Conservation (phyloP, 2,888 invertebrate genomes). For the Idaea dimidiata region DNA sequence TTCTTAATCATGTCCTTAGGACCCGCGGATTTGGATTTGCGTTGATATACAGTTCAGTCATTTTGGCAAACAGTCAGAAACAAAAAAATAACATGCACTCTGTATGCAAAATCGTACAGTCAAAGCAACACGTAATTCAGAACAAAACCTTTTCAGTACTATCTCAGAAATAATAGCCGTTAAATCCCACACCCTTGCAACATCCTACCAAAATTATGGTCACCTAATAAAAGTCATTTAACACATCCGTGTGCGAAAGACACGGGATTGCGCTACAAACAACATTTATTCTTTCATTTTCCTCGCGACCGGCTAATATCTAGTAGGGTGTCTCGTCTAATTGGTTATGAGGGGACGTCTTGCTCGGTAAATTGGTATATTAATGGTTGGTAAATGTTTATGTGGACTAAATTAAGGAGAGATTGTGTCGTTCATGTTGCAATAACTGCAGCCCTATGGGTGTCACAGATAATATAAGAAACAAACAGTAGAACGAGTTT, state of each 20-base stretch:
- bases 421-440: not conserved
- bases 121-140: too few species aligned
- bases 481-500: not conserved
- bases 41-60: too few species aligned
- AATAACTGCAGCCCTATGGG: not conserved
- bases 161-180: not conserved
- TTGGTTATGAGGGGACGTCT: constrained; percentile 21
- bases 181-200: not conserved
- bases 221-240: not conserved
- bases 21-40: too few species aligned
- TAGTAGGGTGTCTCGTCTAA: constrained; percentile 11
- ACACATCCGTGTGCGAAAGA: not conserved
- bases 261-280: not conserved
- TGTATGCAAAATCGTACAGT: too few species aligned
- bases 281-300: not conserved
- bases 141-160: not conserved
- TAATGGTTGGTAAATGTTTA: constrained; percentile 1
- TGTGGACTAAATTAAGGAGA: not conserved
- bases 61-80: too few species aligned
- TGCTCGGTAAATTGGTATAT: constrained; percentile 6
- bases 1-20: too few species aligned
- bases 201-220: not conserved
- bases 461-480: not conserved
- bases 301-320: not conserved
- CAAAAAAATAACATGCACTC: too few species aligned